Conservation (phyloP, 2,113 vertebrate genomes). For the Podocnemis expansa region DNA sequence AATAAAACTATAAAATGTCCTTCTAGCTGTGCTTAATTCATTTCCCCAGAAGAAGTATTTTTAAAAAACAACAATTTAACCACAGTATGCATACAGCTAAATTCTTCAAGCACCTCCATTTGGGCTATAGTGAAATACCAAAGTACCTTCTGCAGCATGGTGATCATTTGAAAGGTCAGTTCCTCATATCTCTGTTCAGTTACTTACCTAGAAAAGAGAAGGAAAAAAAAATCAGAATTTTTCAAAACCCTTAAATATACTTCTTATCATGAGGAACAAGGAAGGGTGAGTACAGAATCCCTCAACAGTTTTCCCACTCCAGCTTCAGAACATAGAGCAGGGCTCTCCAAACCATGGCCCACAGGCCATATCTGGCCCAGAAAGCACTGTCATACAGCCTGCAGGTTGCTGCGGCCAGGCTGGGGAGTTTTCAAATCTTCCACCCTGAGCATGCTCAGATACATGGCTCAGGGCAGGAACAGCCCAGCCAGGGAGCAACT, state of each 20-base stretch:
- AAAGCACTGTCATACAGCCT: too few relatives aligned
- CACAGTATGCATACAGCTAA: background rate
- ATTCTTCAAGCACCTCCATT: background rate
- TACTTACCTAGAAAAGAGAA: slow-evolving; percentile 82
- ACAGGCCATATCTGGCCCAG: background rate
- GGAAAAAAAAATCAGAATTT: background rate
- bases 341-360: background rate
- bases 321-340: background rate
- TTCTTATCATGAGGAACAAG: background rate
- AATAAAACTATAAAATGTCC: background rate
- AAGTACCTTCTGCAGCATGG: slow-evolving; percentile 87
- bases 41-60: background rate
- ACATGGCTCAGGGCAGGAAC: too few relatives aligned
- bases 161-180: slow-evolving; percentile 78
- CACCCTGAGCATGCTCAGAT: too few relatives aligned
- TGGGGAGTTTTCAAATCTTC: too few relatives aligned
- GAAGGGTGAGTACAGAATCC: background rate
- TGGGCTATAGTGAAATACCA: background rate
- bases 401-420: too few relatives aligned
- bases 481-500: too few relatives aligned
- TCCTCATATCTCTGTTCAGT: slow-evolving; percentile 77
- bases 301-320: background rate
- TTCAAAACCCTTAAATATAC: background rate
- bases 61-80: background rate
- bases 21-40: background rate